phyloP scores from a whole-genome alignment of 2,797 vertebrate species.

The Percopsis omiscomaycus region DNA sequence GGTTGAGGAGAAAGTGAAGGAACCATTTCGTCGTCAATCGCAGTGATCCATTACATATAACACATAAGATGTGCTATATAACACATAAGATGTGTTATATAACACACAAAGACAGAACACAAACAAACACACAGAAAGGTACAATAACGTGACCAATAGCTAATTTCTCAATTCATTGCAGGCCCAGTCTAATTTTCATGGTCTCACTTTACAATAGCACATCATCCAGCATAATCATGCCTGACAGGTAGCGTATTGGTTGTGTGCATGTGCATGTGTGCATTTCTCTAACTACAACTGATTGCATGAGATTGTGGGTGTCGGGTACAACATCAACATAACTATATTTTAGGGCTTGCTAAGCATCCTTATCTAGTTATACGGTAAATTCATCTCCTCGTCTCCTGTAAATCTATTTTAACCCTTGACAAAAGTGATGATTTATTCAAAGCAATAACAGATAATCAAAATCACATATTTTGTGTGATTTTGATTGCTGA shows the following conservation, averaged over 20 bases:
- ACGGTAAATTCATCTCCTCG: too few relatives aligned
- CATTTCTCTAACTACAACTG: neutral
- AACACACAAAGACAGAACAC: neutral
- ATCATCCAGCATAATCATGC: neutral
- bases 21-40: too few relatives aligned
- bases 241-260: neutral
- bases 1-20: too few relatives aligned
- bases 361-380: too few relatives aligned
- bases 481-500: too few relatives aligned
- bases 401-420: too few relatives aligned
- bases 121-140: neutral
- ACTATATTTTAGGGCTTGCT: neutral
- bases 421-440: too few relatives aligned
- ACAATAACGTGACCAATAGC: neutral
- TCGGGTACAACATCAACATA: neutral
- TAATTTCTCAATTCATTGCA: neutral
- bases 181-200: neutral
- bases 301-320: neutral
- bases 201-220: constrained; percentile 2
- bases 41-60: too few relatives aligned
- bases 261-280: neutral
- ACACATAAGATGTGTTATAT: too few relatives aligned
- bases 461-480: too few relatives aligned
- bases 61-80: too few relatives aligned
- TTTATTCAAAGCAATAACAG: too few relatives aligned